Base-by-base conservation (phyloP, 1,140 invertebrate genomes). In the Sycophila sp. region DNA sequence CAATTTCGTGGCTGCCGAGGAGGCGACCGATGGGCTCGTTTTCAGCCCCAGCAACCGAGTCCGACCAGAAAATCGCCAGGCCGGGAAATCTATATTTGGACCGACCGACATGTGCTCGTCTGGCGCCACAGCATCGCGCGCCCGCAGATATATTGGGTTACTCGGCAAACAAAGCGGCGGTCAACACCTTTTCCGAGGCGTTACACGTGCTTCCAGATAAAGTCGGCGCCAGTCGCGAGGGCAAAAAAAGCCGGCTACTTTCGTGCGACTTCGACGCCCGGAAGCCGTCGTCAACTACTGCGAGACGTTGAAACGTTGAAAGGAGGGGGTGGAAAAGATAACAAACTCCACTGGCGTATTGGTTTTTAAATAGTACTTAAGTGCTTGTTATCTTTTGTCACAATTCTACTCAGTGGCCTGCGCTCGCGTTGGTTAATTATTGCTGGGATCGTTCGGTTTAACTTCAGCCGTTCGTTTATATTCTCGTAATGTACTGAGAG, bases 141-240 rank as follows among this genome's bases (percentile, higher is more conserved):
- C n/a, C n/a, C n/a, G 77, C 77, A 77, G 76, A 79, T 80, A 84
- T 86, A 84, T 86, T 81, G 77, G 75, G 82, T 86, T 86, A 85
- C 85, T 82, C 72, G 58, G 72, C 77, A 84, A 86, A 86, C 82
- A 85, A 70, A n/a, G 71, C 75, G 76, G 74, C 71, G 80, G 78
- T 85, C 83, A 82, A 81, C 85, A 85, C 85, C 83, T 83, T 65
- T 62, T 81, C 75, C 78, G 81, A 85, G 79, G 77, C 69, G 77
- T 76, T 76, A 82, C 74, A 78, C 82, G 78, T 74, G 59, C 68
- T 40, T 64, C 36, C 65, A 62, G 45, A 62, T 45, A 26, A 36
- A 58, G 26, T 26, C 70, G 73, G 72, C 66, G 73, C 74, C 71
- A 47, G 69, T n/a, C n/a, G n/a, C n/a, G 60, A 67, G 32, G 45